A percentile compares a stretch with the other conserved stretches of the same genome.
phyloP scores from a whole-genome alignment of 2,797 vertebrate species.

The Rhabdomys pumilio region DNA sequence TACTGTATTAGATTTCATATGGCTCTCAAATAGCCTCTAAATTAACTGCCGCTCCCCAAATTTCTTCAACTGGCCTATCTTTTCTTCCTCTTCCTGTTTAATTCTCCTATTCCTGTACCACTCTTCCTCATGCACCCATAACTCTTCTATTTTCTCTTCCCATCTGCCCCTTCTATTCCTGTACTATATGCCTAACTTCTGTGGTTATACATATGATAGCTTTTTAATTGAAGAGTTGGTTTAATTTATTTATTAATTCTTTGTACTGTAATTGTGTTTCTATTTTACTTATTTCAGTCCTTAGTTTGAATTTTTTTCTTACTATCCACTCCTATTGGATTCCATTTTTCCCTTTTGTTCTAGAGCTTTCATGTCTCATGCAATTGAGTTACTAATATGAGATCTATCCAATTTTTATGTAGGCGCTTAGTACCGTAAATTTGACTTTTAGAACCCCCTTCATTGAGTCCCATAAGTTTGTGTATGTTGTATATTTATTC shows the following conservation, averaged over 20 bases:
- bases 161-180: neutral
- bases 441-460: neutral
- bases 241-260: neutral
- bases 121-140: too few species aligned
- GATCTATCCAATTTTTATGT: neutral
- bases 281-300: neutral
- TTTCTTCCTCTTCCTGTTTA: neutral
- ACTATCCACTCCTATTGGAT: neutral
- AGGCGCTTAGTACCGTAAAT: neutral
- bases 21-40: neutral
- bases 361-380: neutral
- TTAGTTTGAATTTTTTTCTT: neutral
- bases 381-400: neutral
- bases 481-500: neutral
- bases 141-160: neutral
- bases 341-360: neutral
- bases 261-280: neutral
- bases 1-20: neutral
- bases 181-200: neutral
- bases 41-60: neutral
- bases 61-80: too few species aligned
- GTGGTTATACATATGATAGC: neutral
- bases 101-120: neutral
- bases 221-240: neutral
- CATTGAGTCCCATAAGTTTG: neutral